A percentile compares a stretch with the other conserved stretches of the same genome.
Conservation (phyloP, 2,113 vertebrate species). For the Coracopsis vasa region DNA sequence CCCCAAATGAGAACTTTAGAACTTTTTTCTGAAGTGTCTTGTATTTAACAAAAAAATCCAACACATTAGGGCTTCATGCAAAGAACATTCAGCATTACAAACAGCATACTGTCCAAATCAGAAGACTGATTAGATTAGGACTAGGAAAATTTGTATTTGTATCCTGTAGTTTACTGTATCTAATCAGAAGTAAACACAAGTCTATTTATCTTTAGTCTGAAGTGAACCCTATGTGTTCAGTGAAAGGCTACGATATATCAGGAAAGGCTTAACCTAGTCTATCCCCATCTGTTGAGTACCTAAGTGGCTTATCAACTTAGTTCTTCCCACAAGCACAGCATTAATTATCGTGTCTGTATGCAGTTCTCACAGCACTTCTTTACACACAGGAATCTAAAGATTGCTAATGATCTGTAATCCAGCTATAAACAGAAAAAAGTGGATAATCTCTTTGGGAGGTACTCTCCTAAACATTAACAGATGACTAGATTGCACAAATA, state of each 20-base stretch:
- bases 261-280: slow-evolving; percentile 22
- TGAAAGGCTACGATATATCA: background rate
- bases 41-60: background rate
- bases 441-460: slow-evolving; percentile 11
- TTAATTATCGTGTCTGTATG: background rate
- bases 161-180: background rate
- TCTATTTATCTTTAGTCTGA: background rate
- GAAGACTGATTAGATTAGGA: background rate
- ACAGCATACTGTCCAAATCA: background rate
- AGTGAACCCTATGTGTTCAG: background rate
- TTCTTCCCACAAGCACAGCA: background rate
- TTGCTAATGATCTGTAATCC: slow-evolving; percentile 45
- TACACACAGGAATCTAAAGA: background rate
- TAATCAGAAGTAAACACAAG: background rate
- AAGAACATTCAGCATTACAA: background rate
- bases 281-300: background rate
- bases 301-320: slow-evolving; percentile 52
- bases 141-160: background rate
- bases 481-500: background rate
- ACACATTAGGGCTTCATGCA: accelerated
- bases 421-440: slow-evolving; percentile 35
- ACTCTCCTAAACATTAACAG: background rate
- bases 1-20: background rate
- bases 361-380: background rate
- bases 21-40: background rate